Conservation (phyloP, 2,113 vertebrate species). For the Nerophis lumbriciformis region DNA sequence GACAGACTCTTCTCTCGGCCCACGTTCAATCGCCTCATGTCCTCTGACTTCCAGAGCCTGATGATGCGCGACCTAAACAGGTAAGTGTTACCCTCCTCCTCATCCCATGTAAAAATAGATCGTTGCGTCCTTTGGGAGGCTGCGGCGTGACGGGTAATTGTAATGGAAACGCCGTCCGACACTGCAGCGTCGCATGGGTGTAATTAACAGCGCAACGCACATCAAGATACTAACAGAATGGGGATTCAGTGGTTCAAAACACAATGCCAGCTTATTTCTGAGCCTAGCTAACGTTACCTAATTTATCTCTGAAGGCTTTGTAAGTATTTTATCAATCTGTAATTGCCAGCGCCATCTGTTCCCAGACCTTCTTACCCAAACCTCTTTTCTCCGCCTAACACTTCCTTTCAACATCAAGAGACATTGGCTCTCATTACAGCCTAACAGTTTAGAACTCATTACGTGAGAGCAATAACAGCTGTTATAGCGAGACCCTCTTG, state of each 20-base stretch:
- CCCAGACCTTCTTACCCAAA: conserved; percentile 18
- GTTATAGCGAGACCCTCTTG: conserved; percentile 3
- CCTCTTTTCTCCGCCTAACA: conserved; percentile 23
- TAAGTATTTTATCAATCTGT: conserved; percentile 41
- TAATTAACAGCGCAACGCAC: conserved; percentile 16
- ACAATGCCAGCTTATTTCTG: conserved; percentile 20
- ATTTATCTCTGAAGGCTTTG: conserved; percentile 35
- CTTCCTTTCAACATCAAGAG: conserved; percentile 32
- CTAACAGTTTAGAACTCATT: conserved; percentile 25
- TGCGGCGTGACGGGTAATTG: not conserved
- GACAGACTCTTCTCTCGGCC: conserved; percentile 83
- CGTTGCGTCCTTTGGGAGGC: conserved; percentile 6
- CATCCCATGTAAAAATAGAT: conserved; percentile 2
- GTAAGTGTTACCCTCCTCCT: conserved; percentile 51
- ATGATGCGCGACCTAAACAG: conserved; percentile 96
- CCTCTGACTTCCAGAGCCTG: conserved; percentile 90
- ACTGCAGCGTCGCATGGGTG: conserved; percentile 9
- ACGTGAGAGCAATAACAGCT: conserved; percentile 19
- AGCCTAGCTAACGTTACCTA: conserved; percentile 26
- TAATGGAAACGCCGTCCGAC: not conserved
- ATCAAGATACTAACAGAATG: conserved; percentile 16
- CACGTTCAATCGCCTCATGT: conserved; percentile 82
- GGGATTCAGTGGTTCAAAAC: conserved; percentile 15
- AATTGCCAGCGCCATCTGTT: conserved; percentile 50
- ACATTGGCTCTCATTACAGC: conserved; percentile 23